Percentiles rank a stretch among this genome's conserved stretches.
Conservation (phyloP, 1,140 invertebrate genomes). For the Phymastichus coffea region DNA sequence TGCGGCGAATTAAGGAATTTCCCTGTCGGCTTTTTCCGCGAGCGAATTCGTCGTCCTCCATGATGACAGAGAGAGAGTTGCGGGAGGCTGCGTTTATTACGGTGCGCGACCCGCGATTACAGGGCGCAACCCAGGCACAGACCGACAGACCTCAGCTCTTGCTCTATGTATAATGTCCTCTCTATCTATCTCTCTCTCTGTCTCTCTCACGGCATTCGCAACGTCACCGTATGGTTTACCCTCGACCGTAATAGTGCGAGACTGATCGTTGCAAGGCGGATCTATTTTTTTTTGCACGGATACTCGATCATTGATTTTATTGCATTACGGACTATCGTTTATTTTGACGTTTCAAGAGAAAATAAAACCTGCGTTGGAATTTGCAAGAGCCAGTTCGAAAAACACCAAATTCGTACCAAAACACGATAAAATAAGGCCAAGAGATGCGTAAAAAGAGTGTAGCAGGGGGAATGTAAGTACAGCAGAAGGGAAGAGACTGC, state of each 20-base stretch:
- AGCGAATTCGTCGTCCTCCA: slow-evolving; percentile 44
- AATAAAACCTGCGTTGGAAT: no score
- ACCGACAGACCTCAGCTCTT: background rate
- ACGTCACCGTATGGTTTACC: no score
- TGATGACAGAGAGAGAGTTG: slow-evolving; percentile 49
- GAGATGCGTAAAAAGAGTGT: slow-evolving; percentile 7
- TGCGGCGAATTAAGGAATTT: slow-evolving; percentile 18
- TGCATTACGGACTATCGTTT: no score
- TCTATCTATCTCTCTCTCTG: background rate
- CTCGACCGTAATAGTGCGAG: no score
- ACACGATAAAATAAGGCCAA: slow-evolving; percentile 18
- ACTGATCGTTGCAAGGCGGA: no score
- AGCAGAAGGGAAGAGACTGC: slow-evolving; percentile 13
- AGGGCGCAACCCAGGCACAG: no score
- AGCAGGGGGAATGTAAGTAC: slow-evolving; percentile 23
- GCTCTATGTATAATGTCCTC: no score
- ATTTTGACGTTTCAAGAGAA: no score
- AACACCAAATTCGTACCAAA: slow-evolving; percentile 5
- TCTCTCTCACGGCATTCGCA: no score
- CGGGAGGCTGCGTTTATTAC: slow-evolving; percentile 53
- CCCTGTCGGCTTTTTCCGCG: slow-evolving; percentile 15
- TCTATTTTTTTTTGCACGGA: no score
- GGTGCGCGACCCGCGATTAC: slow-evolving; percentile 55
- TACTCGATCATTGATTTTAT: no score
- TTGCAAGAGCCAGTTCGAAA: no score